Base-by-base conservation (phyloP, 2,888 invertebrate species). In the Leptinotarsa peninsularis region DNA sequence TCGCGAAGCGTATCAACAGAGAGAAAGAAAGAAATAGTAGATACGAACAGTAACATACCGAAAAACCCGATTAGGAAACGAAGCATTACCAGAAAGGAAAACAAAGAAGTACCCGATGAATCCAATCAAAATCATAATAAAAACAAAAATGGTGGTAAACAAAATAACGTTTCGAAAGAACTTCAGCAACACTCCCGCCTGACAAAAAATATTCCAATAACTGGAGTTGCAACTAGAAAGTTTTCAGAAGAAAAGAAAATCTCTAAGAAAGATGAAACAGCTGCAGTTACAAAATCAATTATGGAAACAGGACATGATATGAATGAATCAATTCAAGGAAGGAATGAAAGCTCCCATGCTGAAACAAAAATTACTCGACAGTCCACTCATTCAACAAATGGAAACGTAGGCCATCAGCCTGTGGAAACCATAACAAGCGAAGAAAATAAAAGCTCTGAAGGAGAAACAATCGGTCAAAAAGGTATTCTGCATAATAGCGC, bases 1-100 rank as follows among this genome's bases (percentile, higher is more conserved):
- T 73, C 76, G 4, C 73, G 66, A 56, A 76, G 76, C 50, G 73
- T 76, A 49, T 70, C 76, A n/a, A 69, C 50, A 56, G 76, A 76
- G 15, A 73, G 54, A 69, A 58, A 54, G 27, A 67, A 49, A 17
- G 52, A 54, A 43, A 33, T 21, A 23, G 52, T n/a, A 14, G 27
- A 58, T 15, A 23, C 58, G 10, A 27, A 66, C 13, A 43, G 15
- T 50, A 49, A 18, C 4, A 73, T 52, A 52, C 67, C 18, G 18
- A 72, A 23, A 27, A 23, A 52, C 18, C 23, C 2, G 27, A 52
- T 49, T 63, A 75, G 23, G 50, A 49, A 56, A 18, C 54, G n/a
- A 21, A 49, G 50, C 21, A 50, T 17, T 4, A 49, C 49, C 49
- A 43, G 54, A 69, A 68, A 50, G 52, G 52, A 68, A 5, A 5